Evolutionary conservation across 2,888 invertebrate genomes (phyloP), one percentile per base, ranked within the genome.

Genomic region (Brenthis hecate): DNA sequence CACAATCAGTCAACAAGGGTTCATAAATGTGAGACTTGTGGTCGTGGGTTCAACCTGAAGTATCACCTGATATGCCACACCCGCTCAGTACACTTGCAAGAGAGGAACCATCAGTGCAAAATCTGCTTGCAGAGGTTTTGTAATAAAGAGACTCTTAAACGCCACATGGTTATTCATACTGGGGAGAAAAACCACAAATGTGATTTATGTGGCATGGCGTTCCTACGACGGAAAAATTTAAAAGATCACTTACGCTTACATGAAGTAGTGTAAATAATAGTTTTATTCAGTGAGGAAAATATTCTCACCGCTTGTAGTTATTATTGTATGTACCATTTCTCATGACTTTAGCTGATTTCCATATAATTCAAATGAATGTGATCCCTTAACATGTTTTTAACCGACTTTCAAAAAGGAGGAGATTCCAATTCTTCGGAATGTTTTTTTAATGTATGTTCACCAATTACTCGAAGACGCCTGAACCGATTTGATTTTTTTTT

Each of bases 161-260:
- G 93, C 1, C 94, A 94, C 70, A 93, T 93, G 92, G 91, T 93
- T 5, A 93, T 93, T 54, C 94, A 94, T 72, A 93, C 93, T 0
- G 93, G 93, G 0, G 93, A 92, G 58, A 94, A 93, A 76, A 94
- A 94, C 65, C 92, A 93, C 68, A 92, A 93, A 71, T 94, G 94
- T 65, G 89, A 93, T 61, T 84, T 93, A 2, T 94, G 94, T 65
- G 88, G 92, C 0, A 91, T 93, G 86, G 91, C 91, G 0, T 93
- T 92, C 60, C 78, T 91, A 73, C 83, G 93, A 19, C 80, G 92
- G 53, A 92, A 92, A 74, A 92, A 92, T 74, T 80, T 93, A 69
- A 89, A 88, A 70, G 90, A 91, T 60, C 93, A 93, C 80, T 79
- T 92, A 66, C 79, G 91, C 11, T 75, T 90, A 58, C 92, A 92